A percentile compares a stretch with the other conserved stretches of the same genome.
These are phyloP conservation scores for Augochlorella aurata DNA, from an alignment of 2,888 invertebrate species.

Conservation along the genomic window DNA sequence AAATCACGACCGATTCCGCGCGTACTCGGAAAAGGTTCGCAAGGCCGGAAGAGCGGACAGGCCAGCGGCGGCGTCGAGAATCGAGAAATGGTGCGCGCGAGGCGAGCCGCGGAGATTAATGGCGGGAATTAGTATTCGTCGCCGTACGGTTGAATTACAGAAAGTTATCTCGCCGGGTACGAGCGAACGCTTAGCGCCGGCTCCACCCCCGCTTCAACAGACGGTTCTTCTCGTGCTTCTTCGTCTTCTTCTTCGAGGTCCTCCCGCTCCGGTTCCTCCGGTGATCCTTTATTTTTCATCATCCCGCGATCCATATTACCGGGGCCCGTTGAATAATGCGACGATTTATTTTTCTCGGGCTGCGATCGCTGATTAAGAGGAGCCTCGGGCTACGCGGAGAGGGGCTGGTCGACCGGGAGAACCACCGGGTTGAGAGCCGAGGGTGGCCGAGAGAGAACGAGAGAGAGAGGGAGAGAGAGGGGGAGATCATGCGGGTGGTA, in stretches of 20 bases:
- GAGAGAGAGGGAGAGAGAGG: no score
- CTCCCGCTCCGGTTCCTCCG: conserved; percentile 3
- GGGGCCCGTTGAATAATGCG: conserved; percentile 77
- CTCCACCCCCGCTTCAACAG: conserved; percentile 54
- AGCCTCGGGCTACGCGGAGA: conserved; percentile 46
- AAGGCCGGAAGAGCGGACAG: conserved; percentile 18
- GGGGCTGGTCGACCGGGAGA: background rate
- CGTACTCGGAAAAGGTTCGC: conserved; percentile 14
- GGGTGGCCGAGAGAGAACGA: conserved; percentile 47
- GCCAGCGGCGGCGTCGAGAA: conserved; percentile 19
- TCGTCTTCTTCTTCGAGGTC: background rate
- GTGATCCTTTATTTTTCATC: conserved; percentile 49
- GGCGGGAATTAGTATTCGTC: conserved; percentile 80
- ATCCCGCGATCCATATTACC: conserved; percentile 76
- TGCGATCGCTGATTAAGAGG: conserved; percentile 76
- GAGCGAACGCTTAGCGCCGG: conserved; percentile 61
- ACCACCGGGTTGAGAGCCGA: conserved; percentile 24
- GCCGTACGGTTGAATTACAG: conserved; percentile 79
- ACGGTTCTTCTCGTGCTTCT: conserved; percentile 37
- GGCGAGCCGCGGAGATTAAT: conserved; percentile 75
- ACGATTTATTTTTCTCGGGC: conserved; percentile 78
- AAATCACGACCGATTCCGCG: conserved; percentile 22
- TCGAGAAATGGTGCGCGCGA: conserved; percentile 57
- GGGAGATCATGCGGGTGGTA: conserved; percentile 36
- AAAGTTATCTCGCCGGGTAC: conserved; percentile 75